Percentiles rank a stretch among this genome's conserved stretches.
Evolutionary conservation across 2,113 vertebrate genomes (phyloP).

Genomic region (Cyanistes caeruleus): DNA sequence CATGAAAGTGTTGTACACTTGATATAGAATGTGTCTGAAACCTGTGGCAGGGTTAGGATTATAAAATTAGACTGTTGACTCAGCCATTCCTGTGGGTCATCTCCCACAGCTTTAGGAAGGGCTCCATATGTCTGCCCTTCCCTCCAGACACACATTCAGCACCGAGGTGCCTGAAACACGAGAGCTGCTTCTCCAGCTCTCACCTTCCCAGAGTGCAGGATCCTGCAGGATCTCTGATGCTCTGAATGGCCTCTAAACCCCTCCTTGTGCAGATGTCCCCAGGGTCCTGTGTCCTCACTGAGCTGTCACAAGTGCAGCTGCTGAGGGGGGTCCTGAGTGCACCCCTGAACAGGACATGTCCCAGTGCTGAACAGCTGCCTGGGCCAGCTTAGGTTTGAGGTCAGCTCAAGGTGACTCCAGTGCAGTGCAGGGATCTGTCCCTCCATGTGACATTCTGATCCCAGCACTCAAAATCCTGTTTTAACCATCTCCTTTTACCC

Average conservation of each 20-base stretch:
- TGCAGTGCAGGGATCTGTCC: not conserved
- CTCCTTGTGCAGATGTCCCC: not conserved
- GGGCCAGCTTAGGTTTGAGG: not conserved
- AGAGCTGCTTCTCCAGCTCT: not conserved
- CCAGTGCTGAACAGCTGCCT: not conserved
- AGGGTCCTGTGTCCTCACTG: not conserved
- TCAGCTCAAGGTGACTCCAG: not conserved
- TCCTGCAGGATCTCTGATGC: not conserved
- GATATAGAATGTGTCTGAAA: not conserved
- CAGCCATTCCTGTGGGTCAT: not conserved
- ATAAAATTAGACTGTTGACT: not conserved
- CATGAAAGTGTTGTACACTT: accelerated
- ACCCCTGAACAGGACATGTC: not conserved
- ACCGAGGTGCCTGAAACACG: not conserved
- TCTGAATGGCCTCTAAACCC: not conserved
- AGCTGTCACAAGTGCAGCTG: not conserved
- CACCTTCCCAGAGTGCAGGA: not conserved
- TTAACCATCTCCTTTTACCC: not conserved
- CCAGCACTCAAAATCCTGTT: not conserved
- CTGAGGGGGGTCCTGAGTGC: not conserved
- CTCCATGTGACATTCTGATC: not conserved
- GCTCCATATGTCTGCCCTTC: not conserved
- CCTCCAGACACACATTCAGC: not conserved
- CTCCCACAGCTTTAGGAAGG: not conserved
- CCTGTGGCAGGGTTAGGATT: not conserved